Evolutionary conservation across 1,140 invertebrate genomes (phyloP).

Genomic region (Aricia agestis): DNA sequence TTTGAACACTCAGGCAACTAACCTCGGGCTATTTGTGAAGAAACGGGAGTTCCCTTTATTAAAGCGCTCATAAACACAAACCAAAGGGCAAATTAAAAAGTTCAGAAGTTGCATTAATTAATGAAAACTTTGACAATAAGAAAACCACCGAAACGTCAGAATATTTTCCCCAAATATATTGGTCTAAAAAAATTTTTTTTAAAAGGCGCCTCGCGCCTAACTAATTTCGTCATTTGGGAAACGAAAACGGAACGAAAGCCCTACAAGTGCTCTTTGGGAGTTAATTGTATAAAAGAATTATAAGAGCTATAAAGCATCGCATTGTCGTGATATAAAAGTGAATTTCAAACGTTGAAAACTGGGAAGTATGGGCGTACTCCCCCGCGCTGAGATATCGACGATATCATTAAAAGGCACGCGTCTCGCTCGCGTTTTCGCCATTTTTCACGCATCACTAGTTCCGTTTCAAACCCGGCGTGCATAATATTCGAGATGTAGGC

Average conservation of each 20-base stretch:
- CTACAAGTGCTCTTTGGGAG: constrained; percentile 42
- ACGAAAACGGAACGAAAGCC: constrained; percentile 43
- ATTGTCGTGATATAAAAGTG: constrained; percentile 60
- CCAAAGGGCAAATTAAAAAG: neutral
- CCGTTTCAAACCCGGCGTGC: constrained; percentile 44
- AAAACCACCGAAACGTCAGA: neutral
- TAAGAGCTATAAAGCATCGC: constrained; percentile 63
- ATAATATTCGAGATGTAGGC: constrained; percentile 32
- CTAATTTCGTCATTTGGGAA: constrained; percentile 56
- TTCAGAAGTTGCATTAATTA: neutral
- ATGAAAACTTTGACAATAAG: neutral
- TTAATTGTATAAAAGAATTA: constrained; percentile 66
- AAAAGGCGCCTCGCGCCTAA: constrained; percentile 29
- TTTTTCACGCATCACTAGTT: constrained; percentile 58
- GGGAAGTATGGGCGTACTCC: constrained; percentile 40
- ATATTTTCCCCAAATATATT: neutral
- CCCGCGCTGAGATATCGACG: constrained; percentile 41
- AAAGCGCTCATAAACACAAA: neutral
- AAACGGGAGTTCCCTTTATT: neutral
- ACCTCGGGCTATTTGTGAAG: neutral
- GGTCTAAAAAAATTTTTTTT: neutral
- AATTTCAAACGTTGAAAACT: constrained; percentile 62
- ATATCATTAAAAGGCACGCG: constrained; percentile 60
- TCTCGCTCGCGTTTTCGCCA: constrained; percentile 40
- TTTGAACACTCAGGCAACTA: neutral